phyloP scores from a whole-genome alignment of 1,140 invertebrate species.

The Polypedilum pembai region DNA sequence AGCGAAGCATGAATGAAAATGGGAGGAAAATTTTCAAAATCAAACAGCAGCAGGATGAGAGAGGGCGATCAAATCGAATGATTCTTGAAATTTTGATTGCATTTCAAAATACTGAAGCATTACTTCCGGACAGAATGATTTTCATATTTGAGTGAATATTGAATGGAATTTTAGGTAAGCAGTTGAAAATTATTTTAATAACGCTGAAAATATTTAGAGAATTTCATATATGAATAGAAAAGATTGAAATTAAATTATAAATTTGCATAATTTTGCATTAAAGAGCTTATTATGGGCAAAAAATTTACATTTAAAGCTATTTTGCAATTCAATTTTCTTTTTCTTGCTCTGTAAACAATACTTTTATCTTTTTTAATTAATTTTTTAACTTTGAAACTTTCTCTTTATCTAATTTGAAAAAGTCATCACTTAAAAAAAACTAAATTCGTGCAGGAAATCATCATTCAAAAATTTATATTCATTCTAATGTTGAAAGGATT shows the following conservation, averaged over 20 bases:
- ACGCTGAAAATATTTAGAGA: background rate
- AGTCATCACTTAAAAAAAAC: background rate
- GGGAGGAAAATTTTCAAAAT: background rate
- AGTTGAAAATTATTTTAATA: background rate
- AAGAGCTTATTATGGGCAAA: background rate
- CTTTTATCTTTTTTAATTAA: background rate
- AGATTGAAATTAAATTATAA: background rate
- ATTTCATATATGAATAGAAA: background rate
- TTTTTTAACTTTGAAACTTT: background rate
- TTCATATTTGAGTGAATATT: background rate
- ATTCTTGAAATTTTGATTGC: background rate
- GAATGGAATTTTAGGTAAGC: background rate
- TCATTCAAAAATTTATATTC: background rate
- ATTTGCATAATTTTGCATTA: background rate
- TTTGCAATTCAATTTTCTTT: background rate
- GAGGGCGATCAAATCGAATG: background rate
- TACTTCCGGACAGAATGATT: conserved; percentile 11
- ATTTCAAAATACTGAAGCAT: background rate
- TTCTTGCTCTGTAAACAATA: background rate
- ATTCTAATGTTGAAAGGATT: conserved; percentile 16
- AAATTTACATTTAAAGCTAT: background rate
- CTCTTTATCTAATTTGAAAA: background rate
- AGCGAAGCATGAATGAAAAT: background rate
- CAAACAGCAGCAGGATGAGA: background rate
- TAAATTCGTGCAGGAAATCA: background rate